phyloP scores from a whole-genome alignment of 2,888 invertebrate genomes.

The Dynastes grantii region DNA sequence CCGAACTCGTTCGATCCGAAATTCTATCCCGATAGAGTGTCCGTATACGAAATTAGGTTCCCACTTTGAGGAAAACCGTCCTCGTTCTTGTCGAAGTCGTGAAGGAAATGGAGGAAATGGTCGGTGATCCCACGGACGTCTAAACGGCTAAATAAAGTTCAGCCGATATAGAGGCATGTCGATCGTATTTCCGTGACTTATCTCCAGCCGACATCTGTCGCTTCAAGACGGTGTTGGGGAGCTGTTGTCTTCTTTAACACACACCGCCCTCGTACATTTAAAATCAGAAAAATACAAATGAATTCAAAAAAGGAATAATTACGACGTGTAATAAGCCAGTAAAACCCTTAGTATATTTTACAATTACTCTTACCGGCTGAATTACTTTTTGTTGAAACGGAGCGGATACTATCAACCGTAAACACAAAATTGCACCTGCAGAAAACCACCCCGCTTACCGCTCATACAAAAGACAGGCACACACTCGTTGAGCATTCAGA shows the following conservation, averaged over 20 bases:
- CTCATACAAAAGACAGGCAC: not conserved
- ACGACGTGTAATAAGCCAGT: no score
- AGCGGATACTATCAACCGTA: no score
- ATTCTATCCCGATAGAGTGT: no score
- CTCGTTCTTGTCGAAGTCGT: not conserved
- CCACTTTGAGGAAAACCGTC: not conserved
- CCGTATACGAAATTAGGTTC: slow-evolving; percentile 17
- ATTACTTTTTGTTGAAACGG: no score
- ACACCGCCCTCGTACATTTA: no score
- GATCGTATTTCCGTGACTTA: slow-evolving; percentile 58
- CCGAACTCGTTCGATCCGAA: not conserved
- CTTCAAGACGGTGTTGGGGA: not conserved
- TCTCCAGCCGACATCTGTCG: slow-evolving; percentile 58
- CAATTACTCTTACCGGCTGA: no score
- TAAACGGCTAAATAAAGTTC: not conserved
- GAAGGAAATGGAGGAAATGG: not conserved
- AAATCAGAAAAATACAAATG: no score
- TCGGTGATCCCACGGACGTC: not conserved
- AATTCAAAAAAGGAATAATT: no score
- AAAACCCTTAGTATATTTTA: no score
- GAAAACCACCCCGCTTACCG: no score
- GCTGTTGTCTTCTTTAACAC: no score
- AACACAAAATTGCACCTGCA: no score
- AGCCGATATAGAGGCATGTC: slow-evolving; percentile 47
- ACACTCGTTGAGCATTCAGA: not conserved